Evolutionary conservation across 1,140 invertebrate genomes (phyloP).

Genomic region (Cydia strobilella): DNA sequence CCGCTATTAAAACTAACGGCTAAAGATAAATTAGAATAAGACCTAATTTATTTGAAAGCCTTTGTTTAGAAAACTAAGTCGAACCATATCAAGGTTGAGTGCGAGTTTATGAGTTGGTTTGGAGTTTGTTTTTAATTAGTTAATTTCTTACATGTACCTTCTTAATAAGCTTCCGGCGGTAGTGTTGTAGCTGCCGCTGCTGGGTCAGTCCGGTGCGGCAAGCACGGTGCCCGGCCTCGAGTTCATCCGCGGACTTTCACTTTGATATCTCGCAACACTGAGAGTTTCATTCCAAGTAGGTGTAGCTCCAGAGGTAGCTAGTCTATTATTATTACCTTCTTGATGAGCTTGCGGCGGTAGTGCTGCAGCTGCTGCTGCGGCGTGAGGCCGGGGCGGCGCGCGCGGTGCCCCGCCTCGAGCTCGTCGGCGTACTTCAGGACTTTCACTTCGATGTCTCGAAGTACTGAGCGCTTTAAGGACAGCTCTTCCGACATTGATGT

Average conservation of each 20-base stretch:
- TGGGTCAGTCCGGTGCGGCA: constrained; percentile 90
- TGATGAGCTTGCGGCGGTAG: constrained; percentile 94
- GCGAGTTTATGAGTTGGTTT: no score
- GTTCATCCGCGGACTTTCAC: constrained; percentile 96
- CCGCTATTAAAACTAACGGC: no score
- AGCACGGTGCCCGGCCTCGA: constrained; percentile 91
- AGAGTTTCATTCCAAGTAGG: no score
- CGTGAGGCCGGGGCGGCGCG: constrained; percentile 88
- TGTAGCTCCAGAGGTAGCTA: no score
- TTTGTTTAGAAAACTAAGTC: no score
- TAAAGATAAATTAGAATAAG: no score
- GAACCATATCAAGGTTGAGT: no score
- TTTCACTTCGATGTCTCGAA: constrained; percentile 96
- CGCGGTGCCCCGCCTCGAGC: constrained; percentile 91
- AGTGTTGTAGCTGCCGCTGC: constrained; percentile 93
- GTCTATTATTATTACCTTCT: constrained; percentile 87
- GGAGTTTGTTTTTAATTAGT: no score
- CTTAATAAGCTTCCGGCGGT: constrained; percentile 92
- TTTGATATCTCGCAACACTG: constrained; percentile 95
- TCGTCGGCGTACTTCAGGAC: constrained; percentile 98
- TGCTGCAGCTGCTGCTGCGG: constrained; percentile 93
- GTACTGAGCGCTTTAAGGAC: constrained; percentile 87
- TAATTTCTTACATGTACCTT: constrained; percentile 82
- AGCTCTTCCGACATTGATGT: constrained; percentile 84
- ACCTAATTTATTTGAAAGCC: no score